These are phyloP conservation scores for Procavia capensis DNA, from an alignment of 2,113 vertebrate species.

Conservation along the genomic window DNA sequence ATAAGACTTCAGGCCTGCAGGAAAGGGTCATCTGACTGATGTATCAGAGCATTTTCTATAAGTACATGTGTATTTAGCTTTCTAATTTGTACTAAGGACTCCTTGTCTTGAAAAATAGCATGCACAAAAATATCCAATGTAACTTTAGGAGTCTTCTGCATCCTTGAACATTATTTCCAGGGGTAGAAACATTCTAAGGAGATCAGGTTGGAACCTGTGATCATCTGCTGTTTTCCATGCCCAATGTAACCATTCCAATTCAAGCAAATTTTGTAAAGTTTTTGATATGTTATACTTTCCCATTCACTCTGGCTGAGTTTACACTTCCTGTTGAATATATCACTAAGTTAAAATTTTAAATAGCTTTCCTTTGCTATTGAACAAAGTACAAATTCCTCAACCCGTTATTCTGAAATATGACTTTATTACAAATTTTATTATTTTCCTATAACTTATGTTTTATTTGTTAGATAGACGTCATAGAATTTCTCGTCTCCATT, in stretches of 20 bases:
- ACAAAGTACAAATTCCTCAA: neutral
- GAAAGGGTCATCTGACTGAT: neutral
- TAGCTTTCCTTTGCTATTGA: neutral
- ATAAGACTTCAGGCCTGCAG: neutral
- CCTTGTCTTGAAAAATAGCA: neutral
- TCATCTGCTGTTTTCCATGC: neutral
- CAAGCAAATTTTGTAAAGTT: neutral
- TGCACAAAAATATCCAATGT: neutral
- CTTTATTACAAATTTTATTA: neutral
- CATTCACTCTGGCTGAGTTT: neutral
- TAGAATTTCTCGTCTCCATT: neutral
- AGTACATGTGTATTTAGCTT: neutral
- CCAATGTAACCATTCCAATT: neutral
- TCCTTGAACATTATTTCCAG: neutral
- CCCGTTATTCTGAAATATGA: neutral
- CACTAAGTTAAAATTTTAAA: neutral
- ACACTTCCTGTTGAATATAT: neutral
- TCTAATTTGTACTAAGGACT: neutral
- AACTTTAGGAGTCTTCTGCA: neutral
- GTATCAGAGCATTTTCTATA: neutral
- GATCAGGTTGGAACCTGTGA: neutral
- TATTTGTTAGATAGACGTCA: neutral
- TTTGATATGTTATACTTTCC: neutral
- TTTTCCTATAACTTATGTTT: neutral
- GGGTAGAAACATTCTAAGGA: neutral